Conservation (phyloP, 2,113 vertebrate genomes). For the Pseudorasbora parva region DNA sequence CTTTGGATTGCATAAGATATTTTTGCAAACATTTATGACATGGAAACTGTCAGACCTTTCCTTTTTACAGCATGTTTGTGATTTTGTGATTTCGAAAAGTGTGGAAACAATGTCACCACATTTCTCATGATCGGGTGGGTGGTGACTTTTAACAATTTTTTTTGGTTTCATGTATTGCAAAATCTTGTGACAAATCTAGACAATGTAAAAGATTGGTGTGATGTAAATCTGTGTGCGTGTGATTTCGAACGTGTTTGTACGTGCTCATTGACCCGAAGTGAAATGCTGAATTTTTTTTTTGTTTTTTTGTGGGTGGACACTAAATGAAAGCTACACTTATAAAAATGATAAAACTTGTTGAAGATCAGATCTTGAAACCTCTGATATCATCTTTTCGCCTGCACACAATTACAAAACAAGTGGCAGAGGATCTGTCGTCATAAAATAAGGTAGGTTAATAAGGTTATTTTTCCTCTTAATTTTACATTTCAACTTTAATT, state of each 20-base stretch:
- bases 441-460: constrained; percentile 3
- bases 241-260: constrained; percentile 1
- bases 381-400: background rate
- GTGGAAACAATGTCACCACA: background rate
- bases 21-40: background rate
- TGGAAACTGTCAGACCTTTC: background rate
- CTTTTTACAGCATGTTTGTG: background rate
- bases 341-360: constrained; percentile 5
- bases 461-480: too few relatives aligned
- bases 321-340: background rate
- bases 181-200: background rate
- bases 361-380: background rate
- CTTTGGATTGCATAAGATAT: background rate
- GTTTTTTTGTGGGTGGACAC: constrained; percentile 42
- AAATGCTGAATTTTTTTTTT: background rate
- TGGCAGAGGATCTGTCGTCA: background rate
- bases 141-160: background rate
- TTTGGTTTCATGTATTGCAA: constrained; percentile 28
- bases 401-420: background rate
- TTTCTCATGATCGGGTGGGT: background rate
- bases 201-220: background rate
- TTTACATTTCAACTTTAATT: too few relatives aligned
- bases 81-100: background rate
- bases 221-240: background rate
- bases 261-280: constrained; percentile 18